Evolutionary conservation across 2,113 vertebrate genomes (phyloP), one percentile per base, ranked within the genome.

Genomic region (Leiothrix lutea): DNA sequence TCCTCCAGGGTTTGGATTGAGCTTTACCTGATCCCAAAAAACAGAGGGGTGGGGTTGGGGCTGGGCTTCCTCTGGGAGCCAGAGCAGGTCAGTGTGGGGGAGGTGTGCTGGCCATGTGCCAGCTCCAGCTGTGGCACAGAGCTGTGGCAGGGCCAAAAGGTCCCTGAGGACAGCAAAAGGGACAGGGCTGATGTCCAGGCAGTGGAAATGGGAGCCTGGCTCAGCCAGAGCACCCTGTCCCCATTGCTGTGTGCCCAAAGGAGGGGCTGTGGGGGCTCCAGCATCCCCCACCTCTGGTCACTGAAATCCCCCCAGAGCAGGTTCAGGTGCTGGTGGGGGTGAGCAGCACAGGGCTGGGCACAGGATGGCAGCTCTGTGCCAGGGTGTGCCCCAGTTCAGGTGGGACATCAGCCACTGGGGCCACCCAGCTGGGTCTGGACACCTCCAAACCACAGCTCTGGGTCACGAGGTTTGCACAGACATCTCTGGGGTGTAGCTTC

Each of bases 321-420:
- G 13, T 3, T 15, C 12, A 47, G 81, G 44, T 21, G 17, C 67
- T 13, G 2, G 35, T 0, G 3, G 58, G 22, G 31, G 11, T 23
- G n/a, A 35, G 83, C 66, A 24, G 71, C 3, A 6, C 45, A 26
- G 65, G 64, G 51, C 28, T 26, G 85, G 28, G 14, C 29, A 8
- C 12, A 1, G 0, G 11, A 3, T 2, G 70, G 75, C 53, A 61
- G 53, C 74, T 38, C 13, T 4, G 80, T 29, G 47, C 29, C 61
- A 7, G 26, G 0, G 3, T 2, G n/a, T 20, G 4, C 25, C 9
- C 0, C 1, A 48, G 44, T 3, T 57, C 45, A 19, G 33, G 33
- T 24, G 14, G 54, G 16, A 26, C 12, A 5, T 23, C 9, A 8
- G 69, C 51, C 40, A 7, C 24, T 1, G 19, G 7, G 33, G 7